Evolutionary conservation across 2,888 invertebrate genomes (phyloP), one percentile per base, ranked within the genome.

Genomic region (Piscicola geometra): DNA sequence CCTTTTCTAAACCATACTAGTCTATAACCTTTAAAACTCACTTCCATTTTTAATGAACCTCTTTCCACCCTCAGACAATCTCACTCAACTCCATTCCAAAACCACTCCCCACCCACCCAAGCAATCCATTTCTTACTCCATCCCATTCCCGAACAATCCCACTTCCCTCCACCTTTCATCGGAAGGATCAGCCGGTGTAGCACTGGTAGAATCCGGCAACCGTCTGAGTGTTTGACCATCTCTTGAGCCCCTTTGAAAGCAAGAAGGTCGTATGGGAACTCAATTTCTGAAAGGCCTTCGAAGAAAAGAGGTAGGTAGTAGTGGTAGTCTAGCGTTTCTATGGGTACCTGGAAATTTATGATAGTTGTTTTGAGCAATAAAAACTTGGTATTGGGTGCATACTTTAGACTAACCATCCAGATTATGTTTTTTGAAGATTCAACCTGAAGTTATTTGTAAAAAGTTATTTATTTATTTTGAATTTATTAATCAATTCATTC

Each of bases 291-390:
- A 1, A 96, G 87, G 0, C 96, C 96, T 82, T 95, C 94, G 83
- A 94, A 94, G 86, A 97, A 95, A 86, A 96, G 89, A 0, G 96
- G 96, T 76, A 97, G 88, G 84, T 94, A 95, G 84, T 94, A 92
- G 83, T 93, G 92, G 85, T 92, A 95, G 85, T 97, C 95, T 80
- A 97, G 85, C 82, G 92, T 92, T 81, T 92, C 91, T 80, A 94
- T 90, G 78, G 93, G 91, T 21, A 92, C 91, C 92, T 91, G 76
- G 74, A 52, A n/a, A n/a, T n/a, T n/a, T n/a, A n/a, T n/a, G n/a
- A n/a, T n/a, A n/a, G n/a, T n/a, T n/a, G n/a, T 35, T 47, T 5
- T 21, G 64, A 30, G 2, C 21, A 52, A 5, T 9, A 75, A 15
- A n/a, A n/a, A 12, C n/a, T n/a, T n/a, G n/a, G n/a, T n/a, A n/a